These are phyloP conservation scores for Danio kyathit DNA, from an alignment of 2,797 vertebrate genomes.

Conservation along the genomic window DNA sequence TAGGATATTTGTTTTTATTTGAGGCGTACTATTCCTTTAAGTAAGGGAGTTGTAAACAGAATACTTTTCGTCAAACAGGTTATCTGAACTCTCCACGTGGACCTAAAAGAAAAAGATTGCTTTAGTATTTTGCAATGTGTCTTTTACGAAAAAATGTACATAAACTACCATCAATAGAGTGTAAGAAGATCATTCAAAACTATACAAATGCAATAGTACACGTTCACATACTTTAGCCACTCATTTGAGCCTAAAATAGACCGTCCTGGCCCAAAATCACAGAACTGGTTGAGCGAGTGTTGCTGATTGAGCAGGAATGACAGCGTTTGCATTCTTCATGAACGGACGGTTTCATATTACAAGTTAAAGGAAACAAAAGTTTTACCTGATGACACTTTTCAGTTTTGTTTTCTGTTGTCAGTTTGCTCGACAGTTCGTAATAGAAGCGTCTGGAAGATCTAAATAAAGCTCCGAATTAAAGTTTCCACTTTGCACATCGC, in stretches of 20 bases:
- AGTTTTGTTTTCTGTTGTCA: neutral
- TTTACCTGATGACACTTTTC: neutral
- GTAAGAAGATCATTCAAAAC: too few species aligned
- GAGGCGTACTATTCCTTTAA: neutral
- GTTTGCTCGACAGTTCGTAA: neutral
- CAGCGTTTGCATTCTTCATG: neutral
- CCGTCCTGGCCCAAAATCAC: neutral
- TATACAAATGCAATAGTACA: neutral
- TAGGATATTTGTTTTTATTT: neutral
- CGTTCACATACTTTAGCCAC: neutral
- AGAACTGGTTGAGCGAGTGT: neutral
- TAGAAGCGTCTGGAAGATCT: neutral
- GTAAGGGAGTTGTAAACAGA: neutral
- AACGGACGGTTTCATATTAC: neutral
- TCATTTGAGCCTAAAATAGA: neutral
- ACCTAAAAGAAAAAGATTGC: neutral
- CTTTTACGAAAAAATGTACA: too few species aligned
- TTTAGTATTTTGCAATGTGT: too few species aligned
- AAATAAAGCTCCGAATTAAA: slow-evolving; percentile 11
- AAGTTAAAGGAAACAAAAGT: neutral
- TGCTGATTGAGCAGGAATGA: neutral
- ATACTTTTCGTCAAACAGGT: neutral
- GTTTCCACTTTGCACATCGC: neutral
- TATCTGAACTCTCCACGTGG: too few species aligned
- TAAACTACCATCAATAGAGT: too few species aligned